Evolutionary conservation across 1,140 invertebrate species (phyloP), one percentile per base, ranked within the genome.

Genomic region (Protaetia brevitarsis): DNA sequence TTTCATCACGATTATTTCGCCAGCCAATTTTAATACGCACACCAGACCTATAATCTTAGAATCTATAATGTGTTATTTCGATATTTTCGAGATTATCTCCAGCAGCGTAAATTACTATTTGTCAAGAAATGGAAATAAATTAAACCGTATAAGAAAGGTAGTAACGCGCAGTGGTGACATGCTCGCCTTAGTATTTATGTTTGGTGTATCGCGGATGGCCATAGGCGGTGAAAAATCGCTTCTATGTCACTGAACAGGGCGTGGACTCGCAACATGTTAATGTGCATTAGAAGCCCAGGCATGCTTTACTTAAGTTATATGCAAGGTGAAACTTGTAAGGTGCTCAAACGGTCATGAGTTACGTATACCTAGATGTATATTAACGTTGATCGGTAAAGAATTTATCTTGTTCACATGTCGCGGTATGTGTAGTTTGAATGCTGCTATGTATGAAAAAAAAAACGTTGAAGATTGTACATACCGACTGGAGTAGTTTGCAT

Each of bases 221-320:
- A 51, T 51, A 51, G 6, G 41, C 21, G 41, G 41, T 51, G 19
- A 51, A 51, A 51, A 51, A 51, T 51, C 41, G 41, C 41, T 51
- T 51, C 41, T 51, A 51, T 51, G 41, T 51, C 41, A 51, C 41
- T 23, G 41, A 51, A 16, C 16, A 51, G 41, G 41, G 41, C 26
- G 41, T 51, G 41, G 21, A 26, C 41, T 51, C n/a, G 19, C 41
- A 51, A 51, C 41, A 19, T 23, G 19, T 51, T 45, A 21, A 45
- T 45, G 13, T 45, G n/a, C n/a, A n/a, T n/a, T n/a, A n/a, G n/a
- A n/a, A n/a, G n/a, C n/a, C n/a, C n/a, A n/a, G n/a, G n/a, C n/a
- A n/a, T n/a, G n/a, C n/a, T n/a, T n/a, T n/a, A n/a, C n/a, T n/a
- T n/a, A n/a, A n/a, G n/a, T n/a, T n/a, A n/a, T n/a, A n/a, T n/a